A percentile compares a stretch with the other conserved stretches of the same genome.
These are phyloP conservation scores for Lepidochitona cinerea DNA, from an alignment of 2,888 invertebrate genomes.

Conservation along the genomic window DNA sequence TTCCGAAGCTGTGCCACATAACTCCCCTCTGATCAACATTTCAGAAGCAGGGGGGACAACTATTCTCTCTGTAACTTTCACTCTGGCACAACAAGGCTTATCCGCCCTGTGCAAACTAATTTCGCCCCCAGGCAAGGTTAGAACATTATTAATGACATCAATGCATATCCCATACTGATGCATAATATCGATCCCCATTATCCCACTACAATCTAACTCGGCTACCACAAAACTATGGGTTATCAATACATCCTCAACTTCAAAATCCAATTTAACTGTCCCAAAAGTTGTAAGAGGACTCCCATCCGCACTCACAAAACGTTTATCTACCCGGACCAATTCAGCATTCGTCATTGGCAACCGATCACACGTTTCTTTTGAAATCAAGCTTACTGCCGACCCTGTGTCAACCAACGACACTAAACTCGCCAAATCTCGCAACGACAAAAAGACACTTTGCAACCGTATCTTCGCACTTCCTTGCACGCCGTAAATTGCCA, in stretches of 20 bases:
- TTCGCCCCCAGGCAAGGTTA: conserved; percentile 11
- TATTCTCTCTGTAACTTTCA: conserved; percentile 2
- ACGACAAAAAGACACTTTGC: too few species aligned
- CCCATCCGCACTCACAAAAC: conserved; percentile 10
- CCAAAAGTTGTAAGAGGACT: conserved; percentile 4
- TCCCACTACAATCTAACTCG: conserved; percentile 12
- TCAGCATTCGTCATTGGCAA: conserved; percentile 10
- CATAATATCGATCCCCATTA: conserved; percentile 30
- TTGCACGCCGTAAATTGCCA: too few species aligned
- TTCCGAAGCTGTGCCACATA: too few species aligned
- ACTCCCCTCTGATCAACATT: too few species aligned
- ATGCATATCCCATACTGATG: conserved; percentile 20
- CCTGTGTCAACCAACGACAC: neutral
- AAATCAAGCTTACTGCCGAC: neutral
- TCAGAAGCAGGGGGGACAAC: conserved; percentile 13
- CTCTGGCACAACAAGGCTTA: conserved; percentile 7
- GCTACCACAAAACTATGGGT: conserved; percentile 22
- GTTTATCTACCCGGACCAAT: conserved; percentile 17
- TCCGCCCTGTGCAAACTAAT: conserved; percentile 15
- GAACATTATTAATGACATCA: conserved; percentile 14
- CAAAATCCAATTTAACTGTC: neutral
- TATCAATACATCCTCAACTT: conserved; percentile 7
- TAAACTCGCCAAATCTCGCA: neutral
- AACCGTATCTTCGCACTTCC: too few species aligned
- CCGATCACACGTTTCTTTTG: neutral